Evolutionary conservation across 2,888 invertebrate species (phyloP), one percentile per base, ranked within the genome.

Genomic region (Andrena fulva): DNA sequence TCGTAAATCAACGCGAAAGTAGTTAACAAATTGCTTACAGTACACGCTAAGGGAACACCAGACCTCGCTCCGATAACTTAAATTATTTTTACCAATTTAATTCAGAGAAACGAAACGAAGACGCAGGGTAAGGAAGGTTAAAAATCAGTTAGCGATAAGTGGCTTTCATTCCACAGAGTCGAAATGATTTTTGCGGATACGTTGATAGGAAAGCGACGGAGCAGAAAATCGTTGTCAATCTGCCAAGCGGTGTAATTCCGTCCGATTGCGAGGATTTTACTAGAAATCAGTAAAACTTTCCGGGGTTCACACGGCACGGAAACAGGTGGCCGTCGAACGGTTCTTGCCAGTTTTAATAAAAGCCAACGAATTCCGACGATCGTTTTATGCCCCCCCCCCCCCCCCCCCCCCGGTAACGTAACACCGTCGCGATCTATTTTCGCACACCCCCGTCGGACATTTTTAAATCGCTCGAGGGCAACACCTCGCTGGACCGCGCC

Each of bases 391-490:
- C 67, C 59, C 29, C 29, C 33, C 70, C 29, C n/a, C 29, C 33
- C 70, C 63, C 66, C 56, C 27, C 27, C 27, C 29, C 42, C 35
- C 71, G 63, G 87, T 89, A 90, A 90, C 85, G 62, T 80, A 84
- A 86, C 70, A 84, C 88, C 79, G 74, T 67, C 82, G 64, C 71
- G 74, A 70, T 87, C 90, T 91, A 91, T 91, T 91, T 90, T 77
- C 77, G 84, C 81, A 67, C 59, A 8, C 35, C 24, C 31, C 35
- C 29, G 60, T 24, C 59, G 5, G 71, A 80, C 85, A 81, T 72
- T 89, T 89, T 89, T 86, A 86, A 87, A 77, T 64, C 31, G 35
- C 54, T 42, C 56, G 56, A 50, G 52, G 27, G 16, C 42, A 31
- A 42, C 63, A 33, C 42, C 33, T 66, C 27, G n/a, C 64, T 74